Conservation (phyloP, 2,113 vertebrate species). For the Salminus brasiliensis region DNA sequence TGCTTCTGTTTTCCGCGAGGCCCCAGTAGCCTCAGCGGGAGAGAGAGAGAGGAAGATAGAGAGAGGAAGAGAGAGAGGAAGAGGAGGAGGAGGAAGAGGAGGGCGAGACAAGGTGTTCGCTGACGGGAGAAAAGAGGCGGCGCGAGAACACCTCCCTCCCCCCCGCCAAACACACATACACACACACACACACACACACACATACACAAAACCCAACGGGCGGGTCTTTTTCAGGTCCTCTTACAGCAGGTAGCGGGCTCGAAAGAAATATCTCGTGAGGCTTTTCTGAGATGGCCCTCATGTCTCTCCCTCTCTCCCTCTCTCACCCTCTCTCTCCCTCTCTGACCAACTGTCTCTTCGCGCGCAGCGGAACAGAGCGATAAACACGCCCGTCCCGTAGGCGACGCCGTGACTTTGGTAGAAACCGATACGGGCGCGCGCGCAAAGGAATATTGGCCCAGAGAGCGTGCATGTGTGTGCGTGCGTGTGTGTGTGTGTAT, state of each 20-base stretch:
- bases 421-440: not conserved
- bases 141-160: not conserved
- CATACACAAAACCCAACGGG: not conserved
- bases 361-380: not conserved
- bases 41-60: not conserved
- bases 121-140: constrained; percentile 12
- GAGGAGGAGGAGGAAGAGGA: not conserved
- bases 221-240: constrained; percentile 23
- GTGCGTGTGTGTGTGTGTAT: constrained; percentile 58
- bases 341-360: not conserved
- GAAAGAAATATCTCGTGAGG: not conserved
- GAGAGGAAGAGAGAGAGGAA: not conserved
- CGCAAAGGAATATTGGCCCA: constrained; percentile 40
- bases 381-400: constrained; percentile 6
- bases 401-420: constrained; percentile 7
- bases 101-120: not conserved
- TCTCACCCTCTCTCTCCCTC: not conserved
- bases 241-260: constrained; percentile 29
- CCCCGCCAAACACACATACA: not conserved
- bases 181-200: too few species aligned
- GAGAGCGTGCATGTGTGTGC: constrained; percentile 39
- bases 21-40: constrained; percentile 35
- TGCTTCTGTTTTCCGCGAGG: constrained; percentile 52
- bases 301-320: not conserved
- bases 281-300: not conserved